phyloP scores from a whole-genome alignment of 2,797 vertebrate genomes.

The Phoeniculus purpureus region DNA sequence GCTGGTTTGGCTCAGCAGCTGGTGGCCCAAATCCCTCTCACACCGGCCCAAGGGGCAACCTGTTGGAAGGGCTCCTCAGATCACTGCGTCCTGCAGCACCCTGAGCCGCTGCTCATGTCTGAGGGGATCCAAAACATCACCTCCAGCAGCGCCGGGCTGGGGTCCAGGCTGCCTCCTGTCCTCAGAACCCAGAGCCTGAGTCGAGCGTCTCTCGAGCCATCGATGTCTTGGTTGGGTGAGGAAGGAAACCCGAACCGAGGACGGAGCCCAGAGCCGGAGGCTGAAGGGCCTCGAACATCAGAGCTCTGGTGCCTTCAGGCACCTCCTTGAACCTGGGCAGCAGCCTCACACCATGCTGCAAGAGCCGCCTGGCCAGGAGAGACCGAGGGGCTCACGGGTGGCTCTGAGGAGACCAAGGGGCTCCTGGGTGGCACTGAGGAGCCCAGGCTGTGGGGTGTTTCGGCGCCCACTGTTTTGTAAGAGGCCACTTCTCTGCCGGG shows the following conservation, averaged over 20 bases:
- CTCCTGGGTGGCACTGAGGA: background rate
- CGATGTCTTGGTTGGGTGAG: background rate
- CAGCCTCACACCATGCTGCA: background rate
- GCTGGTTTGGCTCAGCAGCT: background rate
- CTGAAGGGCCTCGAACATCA: fast-evolving
- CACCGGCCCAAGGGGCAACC: background rate
- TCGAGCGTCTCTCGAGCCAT: background rate
- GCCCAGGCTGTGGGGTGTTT: constrained; percentile 13
- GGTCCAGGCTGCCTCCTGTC: background rate
- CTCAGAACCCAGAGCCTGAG: background rate
- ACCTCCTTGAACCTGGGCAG: background rate
- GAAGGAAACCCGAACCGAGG: background rate
- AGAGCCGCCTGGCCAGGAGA: background rate
- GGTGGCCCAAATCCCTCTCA: fast-evolving
- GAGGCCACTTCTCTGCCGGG: background rate
- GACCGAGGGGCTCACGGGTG: background rate
- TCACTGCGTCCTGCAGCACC: background rate
- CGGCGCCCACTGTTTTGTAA: constrained; percentile 5
- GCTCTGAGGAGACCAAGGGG: background rate
- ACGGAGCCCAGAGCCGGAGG: background rate
- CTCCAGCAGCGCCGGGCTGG: background rate
- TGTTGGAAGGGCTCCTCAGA: background rate
- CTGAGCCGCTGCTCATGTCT: background rate
- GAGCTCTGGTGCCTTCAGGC: background rate
- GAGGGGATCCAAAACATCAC: background rate